These are phyloP conservation scores for Hydropsyche tenuis DNA, from an alignment of 1,140 invertebrate genomes.

Conservation along the genomic window DNA sequence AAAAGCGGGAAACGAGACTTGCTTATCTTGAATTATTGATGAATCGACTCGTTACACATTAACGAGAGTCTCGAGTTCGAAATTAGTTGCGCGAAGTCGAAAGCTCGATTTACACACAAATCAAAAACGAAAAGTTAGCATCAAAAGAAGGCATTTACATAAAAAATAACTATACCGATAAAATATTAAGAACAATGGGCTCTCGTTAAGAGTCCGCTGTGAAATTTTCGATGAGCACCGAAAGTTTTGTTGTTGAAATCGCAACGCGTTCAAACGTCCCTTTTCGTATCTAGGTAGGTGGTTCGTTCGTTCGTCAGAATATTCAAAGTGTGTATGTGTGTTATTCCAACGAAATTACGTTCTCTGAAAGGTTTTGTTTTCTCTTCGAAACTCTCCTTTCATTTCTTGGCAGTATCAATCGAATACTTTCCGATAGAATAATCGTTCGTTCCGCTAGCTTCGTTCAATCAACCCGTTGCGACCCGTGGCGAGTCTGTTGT, in stretches of 20 bases:
- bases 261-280: too few species aligned
- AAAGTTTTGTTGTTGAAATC: too few species aligned
- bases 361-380: too few species aligned
- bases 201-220: not conserved
- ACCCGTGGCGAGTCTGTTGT: too few species aligned
- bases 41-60: slow-evolving; percentile 10
- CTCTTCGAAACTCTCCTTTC: not conserved
- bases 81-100: slow-evolving; percentile 6
- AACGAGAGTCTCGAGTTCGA: slow-evolving; percentile 5
- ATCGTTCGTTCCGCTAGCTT: slow-evolving; percentile 14
- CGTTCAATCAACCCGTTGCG: slow-evolving; percentile 6
- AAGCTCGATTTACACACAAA: not conserved
- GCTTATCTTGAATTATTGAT: slow-evolving; percentile 9
- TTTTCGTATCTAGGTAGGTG: too few species aligned
- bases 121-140: not conserved
- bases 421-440: slow-evolving; percentile 15
- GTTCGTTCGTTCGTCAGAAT: too few species aligned
- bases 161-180: not conserved
- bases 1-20: too few species aligned
- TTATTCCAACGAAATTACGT: too few species aligned
- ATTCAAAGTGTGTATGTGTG: too few species aligned
- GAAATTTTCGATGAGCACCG: too few species aligned
- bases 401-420: slow-evolving; percentile 18
- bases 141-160: slow-evolving; percentile 13
- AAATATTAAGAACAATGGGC: slow-evolving; percentile 14